Conservation (phyloP, 1,140 invertebrate genomes). For the Drosophila pseudoananassae region DNA sequence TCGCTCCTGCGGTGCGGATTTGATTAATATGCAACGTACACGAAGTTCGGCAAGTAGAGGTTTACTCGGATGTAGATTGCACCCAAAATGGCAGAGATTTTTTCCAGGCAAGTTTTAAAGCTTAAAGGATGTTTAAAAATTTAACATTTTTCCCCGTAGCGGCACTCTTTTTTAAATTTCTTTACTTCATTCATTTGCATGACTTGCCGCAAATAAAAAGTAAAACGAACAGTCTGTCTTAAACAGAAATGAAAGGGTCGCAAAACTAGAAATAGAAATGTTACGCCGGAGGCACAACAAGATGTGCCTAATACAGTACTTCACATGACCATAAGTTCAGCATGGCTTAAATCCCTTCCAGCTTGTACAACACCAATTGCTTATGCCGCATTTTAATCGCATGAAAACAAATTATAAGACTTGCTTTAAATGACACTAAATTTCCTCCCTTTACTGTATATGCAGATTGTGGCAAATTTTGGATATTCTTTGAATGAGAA, state of each 20-base stretch:
- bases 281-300: not conserved
- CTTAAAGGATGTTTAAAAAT: not conserved
- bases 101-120: conserved; percentile 4
- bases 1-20: conserved; percentile 39
- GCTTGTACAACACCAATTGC: not conserved
- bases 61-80: conserved; percentile 4
- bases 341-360: not conserved
- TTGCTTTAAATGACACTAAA: conserved; percentile 4
- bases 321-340: not conserved
- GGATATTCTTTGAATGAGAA: conserved; percentile 34
- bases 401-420: not conserved
- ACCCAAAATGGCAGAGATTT: conserved; percentile 18
- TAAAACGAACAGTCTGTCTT: not conserved
- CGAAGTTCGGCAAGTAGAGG: conserved; percentile 32
- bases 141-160: not conserved
- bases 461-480: conserved; percentile 22
- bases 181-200: conserved; percentile 28
- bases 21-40: conserved; percentile 51
- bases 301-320: not conserved
- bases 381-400: not conserved
- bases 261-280: not conserved
- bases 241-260: not conserved
- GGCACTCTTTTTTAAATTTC: conserved; percentile 1
- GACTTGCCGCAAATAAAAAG: conserved; percentile 4
- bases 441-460: conserved; percentile 9